Evolutionary conservation across 2,888 invertebrate species (phyloP).

Genomic region (Euclidia mi): DNA sequence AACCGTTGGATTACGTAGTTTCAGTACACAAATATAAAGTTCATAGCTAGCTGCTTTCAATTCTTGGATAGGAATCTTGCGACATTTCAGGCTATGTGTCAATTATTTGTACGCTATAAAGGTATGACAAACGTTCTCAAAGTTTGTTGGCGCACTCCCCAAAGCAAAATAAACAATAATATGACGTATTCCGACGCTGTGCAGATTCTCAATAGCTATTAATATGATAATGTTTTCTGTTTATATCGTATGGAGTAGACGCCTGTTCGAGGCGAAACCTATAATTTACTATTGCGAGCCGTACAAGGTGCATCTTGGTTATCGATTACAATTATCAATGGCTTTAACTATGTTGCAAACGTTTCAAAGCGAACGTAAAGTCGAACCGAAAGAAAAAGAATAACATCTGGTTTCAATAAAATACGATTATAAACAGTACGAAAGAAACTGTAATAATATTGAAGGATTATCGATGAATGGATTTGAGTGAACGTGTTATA

Average conservation of each 20-base stretch:
- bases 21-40: too few species aligned
- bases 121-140: too few species aligned
- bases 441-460: slow-evolving; percentile 3
- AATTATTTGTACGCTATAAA: too few species aligned
- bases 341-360: slow-evolving; percentile 3
- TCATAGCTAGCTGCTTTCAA: too few species aligned
- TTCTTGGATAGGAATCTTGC: too few species aligned
- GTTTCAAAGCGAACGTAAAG: neutral
- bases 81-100: too few species aligned
- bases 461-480: slow-evolving; percentile 33
- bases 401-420: neutral
- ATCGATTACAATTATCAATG: slow-evolving; percentile 14
- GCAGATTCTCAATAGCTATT: neutral
- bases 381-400: neutral
- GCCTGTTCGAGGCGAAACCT: slow-evolving; percentile 7
- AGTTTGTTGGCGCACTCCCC: too few species aligned
- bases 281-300: slow-evolving; percentile 9
- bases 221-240: neutral
- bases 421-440: neutral
- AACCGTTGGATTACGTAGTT: too few species aligned
- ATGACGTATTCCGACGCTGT: too few species aligned
- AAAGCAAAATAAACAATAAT: too few species aligned
- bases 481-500: slow-evolving; percentile 44
- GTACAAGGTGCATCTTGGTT: slow-evolving; percentile 18
- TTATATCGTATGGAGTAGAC: neutral